Evolutionary conservation across 2,797 vertebrate species (phyloP), one percentile per base, ranked within the genome.

Genomic region (Morus bassanus): DNA sequence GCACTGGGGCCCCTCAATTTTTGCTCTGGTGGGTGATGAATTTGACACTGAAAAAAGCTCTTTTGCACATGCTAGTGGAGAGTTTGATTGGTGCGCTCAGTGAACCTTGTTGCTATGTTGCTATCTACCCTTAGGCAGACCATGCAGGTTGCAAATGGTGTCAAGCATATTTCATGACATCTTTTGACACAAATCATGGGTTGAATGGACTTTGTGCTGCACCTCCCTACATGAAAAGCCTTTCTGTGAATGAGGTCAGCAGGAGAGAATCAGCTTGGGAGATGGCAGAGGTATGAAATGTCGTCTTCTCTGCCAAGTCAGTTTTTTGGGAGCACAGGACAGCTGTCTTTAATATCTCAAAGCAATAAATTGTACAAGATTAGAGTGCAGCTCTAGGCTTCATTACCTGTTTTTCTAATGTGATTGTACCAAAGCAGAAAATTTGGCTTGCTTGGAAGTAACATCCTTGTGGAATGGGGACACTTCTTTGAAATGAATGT

Each of bases 401-500:
- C 17, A 7, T 88, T 76, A 88, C 50, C 37, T 45, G 63, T 33
- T 70, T 91, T 95, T 85, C 59, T 64, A 72, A 33, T 39, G 28
- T 50, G 56, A 33, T 39, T 89, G 63, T 91, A 61, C 84, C 82
- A 85, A 80, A 92, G 92, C 68, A 93, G 84, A 73, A 91, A 45
- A 51, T 90, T 97, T 91, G 48, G 63, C 90, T 91, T 84, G 59
- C 74, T 88, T 43, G 75, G 61, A 74, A 73, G 56, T 28, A 93
- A 75, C 46, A 76, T 91, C 81, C 68, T 33, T 43, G 75, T 83
- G 78, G 72, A 77, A 88, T 37, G 24, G 57, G 81, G 48, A 65
- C 2, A 0, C 7, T 39, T 90, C n/a, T 89, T 65, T 83, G 28
- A 87, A 85, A 80, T 61, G 4, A 63, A 50, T 77, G 50, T 68